Base-by-base conservation (phyloP, 2,797 vertebrate species). In the Sparus aurata region DNA sequence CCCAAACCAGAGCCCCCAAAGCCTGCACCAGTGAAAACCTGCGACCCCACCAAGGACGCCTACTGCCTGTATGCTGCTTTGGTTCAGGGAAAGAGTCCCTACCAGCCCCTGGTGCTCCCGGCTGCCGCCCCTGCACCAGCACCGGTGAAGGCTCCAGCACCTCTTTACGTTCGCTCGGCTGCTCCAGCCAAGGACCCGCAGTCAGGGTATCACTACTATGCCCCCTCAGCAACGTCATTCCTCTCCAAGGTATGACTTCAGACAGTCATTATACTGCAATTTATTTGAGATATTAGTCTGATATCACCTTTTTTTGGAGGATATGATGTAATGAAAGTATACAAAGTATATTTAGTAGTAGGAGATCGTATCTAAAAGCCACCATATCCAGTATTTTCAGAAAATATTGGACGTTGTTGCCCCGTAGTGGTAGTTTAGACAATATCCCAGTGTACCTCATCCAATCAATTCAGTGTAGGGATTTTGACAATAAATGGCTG, bases 41-140 rank as follows among this genome's bases (percentile, higher is more conserved):
- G 96, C 43, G 94, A 96, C 82, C 95, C 96, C 10, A 94, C 94
- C 76, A 94, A 93, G 71, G 96, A 96, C 30, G 59, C 94, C 3
- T 90, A 95, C 67, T 96, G 96, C 77, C 79, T 95, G 80, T 91
- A 93, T 5, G 88, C 93, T 25, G 90, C 94, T 52, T 73, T 93
- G 80, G 70, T 91, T 25, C 87, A 94, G 78, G 88, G 92, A 0
- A 93, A 94, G 87, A 95, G 92, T 63, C 94, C 94, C 3, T 94
- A 94, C 82, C 54, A 85, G 80, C 94, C 88, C 69, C 90, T 90
- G 77, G 92, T 80, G 54, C 77, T 90, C 47, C 86, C 89, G 0
- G 91, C 74, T 2, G 84, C 91, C 43, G 46, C 76, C 2, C 67
- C 82, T 0, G 90, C 91, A 25, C 90, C 92, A 0, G 88, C 91